phyloP scores from a whole-genome alignment of 2,888 invertebrate genomes.

The Plemyria rubiginata region DNA sequence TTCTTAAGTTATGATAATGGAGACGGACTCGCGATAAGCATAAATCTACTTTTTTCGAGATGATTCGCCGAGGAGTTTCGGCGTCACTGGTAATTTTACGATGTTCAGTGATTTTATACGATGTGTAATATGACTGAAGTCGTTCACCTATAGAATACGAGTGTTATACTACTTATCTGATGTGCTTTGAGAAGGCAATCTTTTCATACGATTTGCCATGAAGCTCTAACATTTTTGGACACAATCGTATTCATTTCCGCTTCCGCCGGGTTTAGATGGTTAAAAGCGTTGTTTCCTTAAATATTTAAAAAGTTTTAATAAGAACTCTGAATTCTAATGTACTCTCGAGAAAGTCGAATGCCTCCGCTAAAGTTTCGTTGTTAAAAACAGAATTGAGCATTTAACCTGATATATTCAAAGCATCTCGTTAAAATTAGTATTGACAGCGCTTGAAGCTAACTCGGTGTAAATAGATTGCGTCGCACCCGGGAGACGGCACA shows the following conservation, averaged over 20 bases:
- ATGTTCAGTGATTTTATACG: slow-evolving; percentile 47
- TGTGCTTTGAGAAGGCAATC: slow-evolving; percentile 9
- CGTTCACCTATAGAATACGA: slow-evolving; percentile 47
- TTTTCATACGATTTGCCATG: slow-evolving; percentile 9
- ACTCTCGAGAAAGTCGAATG: slow-evolving; percentile 2
- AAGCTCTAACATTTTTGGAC: slow-evolving; percentile 10
- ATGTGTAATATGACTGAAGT: slow-evolving; percentile 46
- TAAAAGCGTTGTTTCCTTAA: slow-evolving; percentile 12
- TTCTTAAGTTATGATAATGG: slow-evolving; percentile 66
- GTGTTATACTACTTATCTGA: slow-evolving; percentile 18
- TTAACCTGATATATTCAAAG: slow-evolving; percentile 35
- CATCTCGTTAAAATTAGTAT: slow-evolving; percentile 55
- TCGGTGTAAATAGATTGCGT: slow-evolving; percentile 49
- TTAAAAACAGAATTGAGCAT: slow-evolving; percentile 23
- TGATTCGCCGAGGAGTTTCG: slow-evolving; percentile 46
- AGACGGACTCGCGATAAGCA: slow-evolving; percentile 52
- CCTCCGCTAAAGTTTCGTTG: slow-evolving; percentile 4
- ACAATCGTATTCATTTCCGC: slow-evolving; percentile 11
- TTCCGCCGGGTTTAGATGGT: slow-evolving; percentile 3
- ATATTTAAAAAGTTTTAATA: slow-evolving; percentile 11
- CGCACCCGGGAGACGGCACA: slow-evolving; percentile 52
- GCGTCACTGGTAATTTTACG: slow-evolving; percentile 48
- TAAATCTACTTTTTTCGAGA: slow-evolving; percentile 57
- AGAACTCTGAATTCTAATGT: slow-evolving; percentile 12
- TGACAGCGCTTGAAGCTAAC: slow-evolving; percentile 44